Conservation (phyloP, 2,888 invertebrate genomes). For the Hesperia comma region DNA sequence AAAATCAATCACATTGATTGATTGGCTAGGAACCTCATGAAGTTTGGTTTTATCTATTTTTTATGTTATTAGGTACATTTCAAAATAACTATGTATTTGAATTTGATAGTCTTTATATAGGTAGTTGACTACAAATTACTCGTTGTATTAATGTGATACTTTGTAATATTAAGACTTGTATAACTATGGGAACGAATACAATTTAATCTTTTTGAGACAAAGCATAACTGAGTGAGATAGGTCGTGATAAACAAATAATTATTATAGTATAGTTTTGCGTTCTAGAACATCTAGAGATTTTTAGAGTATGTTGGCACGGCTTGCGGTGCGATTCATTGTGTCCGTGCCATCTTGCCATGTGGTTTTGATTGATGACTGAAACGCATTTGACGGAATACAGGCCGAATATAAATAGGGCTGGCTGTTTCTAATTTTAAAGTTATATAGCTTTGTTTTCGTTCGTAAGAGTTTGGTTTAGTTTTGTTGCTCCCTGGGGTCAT, state of each 20-base stretch:
- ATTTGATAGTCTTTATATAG: too few relatives aligned
- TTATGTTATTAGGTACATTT: too few relatives aligned
- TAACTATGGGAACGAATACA: not conserved
- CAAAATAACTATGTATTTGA: too few relatives aligned
- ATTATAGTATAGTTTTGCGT: constrained; percentile 5
- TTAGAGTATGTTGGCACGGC: constrained; percentile 19
- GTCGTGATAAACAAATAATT: constrained; percentile 14
- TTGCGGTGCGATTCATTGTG: not conserved
- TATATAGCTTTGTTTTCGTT: constrained; percentile 1
- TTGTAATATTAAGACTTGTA: not conserved
- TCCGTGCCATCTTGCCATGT: too few relatives aligned
- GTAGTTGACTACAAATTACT: too few relatives aligned
- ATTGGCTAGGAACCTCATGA: not conserved
- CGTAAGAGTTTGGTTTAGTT: not conserved
- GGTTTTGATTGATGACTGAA: constrained; percentile 8
- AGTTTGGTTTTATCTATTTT: too few relatives aligned
- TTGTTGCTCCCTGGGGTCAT: not conserved
- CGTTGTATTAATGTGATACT: too few relatives aligned
- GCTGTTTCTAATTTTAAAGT: not conserved
- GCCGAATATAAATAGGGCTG: not conserved
- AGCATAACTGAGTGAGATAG: constrained; percentile 28
- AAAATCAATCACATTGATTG: constrained; percentile 15
- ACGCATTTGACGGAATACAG: not conserved
- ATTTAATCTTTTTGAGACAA: not conserved
- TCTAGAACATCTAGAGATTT: constrained; percentile 16